A percentile compares a stretch with the other conserved stretches of the same genome.
phyloP scores from a whole-genome alignment of 2,113 vertebrate species.

The Lota lota region DNA sequence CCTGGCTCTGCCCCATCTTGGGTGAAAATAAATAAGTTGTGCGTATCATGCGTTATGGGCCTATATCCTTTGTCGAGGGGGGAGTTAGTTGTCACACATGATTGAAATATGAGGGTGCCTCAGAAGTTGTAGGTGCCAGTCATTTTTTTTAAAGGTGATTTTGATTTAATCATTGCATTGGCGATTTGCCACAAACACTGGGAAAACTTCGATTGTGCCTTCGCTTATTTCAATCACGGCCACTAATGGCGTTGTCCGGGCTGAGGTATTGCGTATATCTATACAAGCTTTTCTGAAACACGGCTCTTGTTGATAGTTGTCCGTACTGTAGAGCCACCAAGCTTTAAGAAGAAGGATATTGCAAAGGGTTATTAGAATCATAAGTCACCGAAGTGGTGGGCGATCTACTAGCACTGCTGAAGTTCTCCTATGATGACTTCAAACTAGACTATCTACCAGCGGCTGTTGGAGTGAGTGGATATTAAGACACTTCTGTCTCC shows the following conservation, averaged over 20 bases:
- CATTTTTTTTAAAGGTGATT: slow-evolving; percentile 39
- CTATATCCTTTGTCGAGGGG: slow-evolving; percentile 49
- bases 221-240: slow-evolving; percentile 86
- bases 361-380: slow-evolving; percentile 99
- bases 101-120: slow-evolving; percentile 32
- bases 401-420: slow-evolving; percentile 99
- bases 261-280: slow-evolving; percentile 85
- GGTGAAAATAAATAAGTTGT: slow-evolving; percentile 32
- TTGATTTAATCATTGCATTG: slow-evolving; percentile 45
- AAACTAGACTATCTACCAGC: slow-evolving; percentile 99
- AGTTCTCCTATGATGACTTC: slow-evolving; percentile 99
- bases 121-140: slow-evolving; percentile 44
- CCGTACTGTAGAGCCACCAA: slow-evolving; percentile 82
- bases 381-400: slow-evolving; percentile 99
- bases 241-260: slow-evolving; percentile 84
- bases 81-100: slow-evolving; percentile 40
- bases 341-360: slow-evolving; percentile 98
- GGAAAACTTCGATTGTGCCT: slow-evolving; percentile 69
- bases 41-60: slow-evolving; percentile 45
- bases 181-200: slow-evolving; percentile 49
- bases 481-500: slow-evolving; percentile 98
- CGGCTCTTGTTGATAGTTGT: slow-evolving; percentile 83
- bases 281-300: slow-evolving; percentile 79
- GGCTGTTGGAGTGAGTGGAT: slow-evolving; percentile 99
- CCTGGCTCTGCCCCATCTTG: slow-evolving; percentile 64